Conservation (phyloP, 2,888 invertebrate species). For the Arge pagana region DNA sequence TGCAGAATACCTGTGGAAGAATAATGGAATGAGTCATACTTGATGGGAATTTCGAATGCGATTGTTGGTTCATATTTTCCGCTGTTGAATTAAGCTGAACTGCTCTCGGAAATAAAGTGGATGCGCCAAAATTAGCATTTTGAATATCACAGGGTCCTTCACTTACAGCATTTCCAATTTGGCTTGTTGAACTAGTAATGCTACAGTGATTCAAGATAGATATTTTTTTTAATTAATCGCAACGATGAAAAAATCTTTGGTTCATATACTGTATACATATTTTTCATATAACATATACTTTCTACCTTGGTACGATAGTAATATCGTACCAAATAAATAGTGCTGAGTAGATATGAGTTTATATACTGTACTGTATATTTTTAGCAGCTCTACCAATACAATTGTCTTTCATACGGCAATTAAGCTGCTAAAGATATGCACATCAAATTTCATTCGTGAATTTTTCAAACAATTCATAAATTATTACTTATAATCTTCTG, state of each 20-base stretch:
- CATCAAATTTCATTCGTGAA: not conserved
- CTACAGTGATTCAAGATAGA: constrained; percentile 37
- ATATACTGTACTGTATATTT: too few species aligned
- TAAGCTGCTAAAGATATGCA: too few species aligned
- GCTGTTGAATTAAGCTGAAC: constrained; percentile 31
- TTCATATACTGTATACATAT: too few species aligned
- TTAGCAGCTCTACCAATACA: too few species aligned
- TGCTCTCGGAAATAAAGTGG: constrained; percentile 35
- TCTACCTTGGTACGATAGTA: too few species aligned
- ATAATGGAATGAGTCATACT: constrained; percentile 33
- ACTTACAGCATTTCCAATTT: constrained; percentile 33
- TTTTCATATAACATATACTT: too few species aligned
- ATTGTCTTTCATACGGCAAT: too few species aligned
- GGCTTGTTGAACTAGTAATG: constrained; percentile 39
- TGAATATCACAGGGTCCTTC: constrained; percentile 34
- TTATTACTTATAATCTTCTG: constrained; percentile 1
- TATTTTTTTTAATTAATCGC: constrained; percentile 5
- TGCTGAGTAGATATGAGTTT: too few species aligned
- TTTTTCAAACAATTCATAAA: not conserved
- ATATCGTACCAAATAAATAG: too few species aligned
- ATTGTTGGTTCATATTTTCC: constrained; percentile 39
- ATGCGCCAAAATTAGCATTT: constrained; percentile 35
- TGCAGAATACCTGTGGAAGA: not conserved
- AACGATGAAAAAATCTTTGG: too few species aligned
- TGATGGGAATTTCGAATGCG: constrained; percentile 38